phyloP scores from a whole-genome alignment of 37 sponge, comb jelly and placozoan genomes.

The Mnemiopsis leidyi region DNA sequence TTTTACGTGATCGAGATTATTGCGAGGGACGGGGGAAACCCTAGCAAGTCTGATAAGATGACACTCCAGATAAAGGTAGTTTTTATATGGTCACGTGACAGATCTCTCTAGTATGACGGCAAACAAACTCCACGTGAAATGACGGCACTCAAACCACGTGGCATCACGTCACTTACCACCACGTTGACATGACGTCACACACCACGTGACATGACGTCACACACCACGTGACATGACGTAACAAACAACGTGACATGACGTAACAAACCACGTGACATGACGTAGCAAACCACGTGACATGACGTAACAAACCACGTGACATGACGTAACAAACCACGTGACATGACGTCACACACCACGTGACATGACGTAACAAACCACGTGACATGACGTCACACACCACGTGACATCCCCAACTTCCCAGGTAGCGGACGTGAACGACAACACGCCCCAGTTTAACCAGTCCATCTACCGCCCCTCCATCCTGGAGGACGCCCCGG shows the following conservation, averaged over 20 bases:
- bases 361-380: not conserved
- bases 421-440: conserved; percentile 46
- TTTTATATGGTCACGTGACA: no score
- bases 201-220: no score
- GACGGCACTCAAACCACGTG: no score
- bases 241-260: not conserved
- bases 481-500: conserved; percentile 1
- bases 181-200: no score
- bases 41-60: not conserved
- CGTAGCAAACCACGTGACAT: no score
- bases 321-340: no score
- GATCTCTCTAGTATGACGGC: no score
- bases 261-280: no score
- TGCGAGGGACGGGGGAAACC: conserved; percentile 9
- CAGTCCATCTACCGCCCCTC: conserved; percentile 38
- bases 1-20: not conserved
- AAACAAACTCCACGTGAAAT: no score
- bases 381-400: not conserved
- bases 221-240: not conserved
- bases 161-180: no score
- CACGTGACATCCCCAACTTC: not conserved
- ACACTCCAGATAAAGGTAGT: conserved; percentile 54
- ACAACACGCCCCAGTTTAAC: conserved; percentile 61
- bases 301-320: no score
- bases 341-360: no score